Percentiles rank a stretch among this genome's conserved stretches.
These are phyloP conservation scores for Euwallacea fornicatus DNA, from an alignment of 1,140 invertebrate genomes.

Conservation along the genomic window DNA sequence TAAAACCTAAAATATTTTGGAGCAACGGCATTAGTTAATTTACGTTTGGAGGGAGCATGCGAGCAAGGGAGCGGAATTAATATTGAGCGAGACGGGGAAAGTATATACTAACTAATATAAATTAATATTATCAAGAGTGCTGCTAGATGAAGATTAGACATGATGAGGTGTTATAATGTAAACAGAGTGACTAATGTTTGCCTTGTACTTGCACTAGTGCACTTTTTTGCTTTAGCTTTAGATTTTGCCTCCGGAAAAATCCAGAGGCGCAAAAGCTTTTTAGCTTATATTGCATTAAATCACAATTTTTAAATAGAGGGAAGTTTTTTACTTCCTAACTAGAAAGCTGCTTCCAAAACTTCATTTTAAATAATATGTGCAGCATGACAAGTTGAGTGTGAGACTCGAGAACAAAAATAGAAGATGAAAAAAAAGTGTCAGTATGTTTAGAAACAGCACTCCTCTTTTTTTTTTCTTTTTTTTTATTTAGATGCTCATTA, in stretches of 20 bases:
- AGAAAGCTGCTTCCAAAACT: too few relatives aligned
- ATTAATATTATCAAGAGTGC: slow-evolving; percentile 19
- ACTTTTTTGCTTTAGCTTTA: too few relatives aligned
- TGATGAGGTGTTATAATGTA: slow-evolving; percentile 6
- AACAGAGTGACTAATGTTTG: neutral
- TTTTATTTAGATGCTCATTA: slow-evolving; percentile 42
- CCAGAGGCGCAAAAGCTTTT: too few relatives aligned
- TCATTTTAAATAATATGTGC: too few relatives aligned
- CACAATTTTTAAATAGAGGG: too few relatives aligned
- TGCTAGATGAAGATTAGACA: slow-evolving; percentile 3
- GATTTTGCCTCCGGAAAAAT: too few relatives aligned
- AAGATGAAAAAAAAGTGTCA: neutral
- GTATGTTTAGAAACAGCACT: neutral
- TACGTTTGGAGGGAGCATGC: slow-evolving; percentile 8
- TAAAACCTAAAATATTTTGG: slow-evolving; percentile 15
- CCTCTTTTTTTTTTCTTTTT: slow-evolving; percentile 16
- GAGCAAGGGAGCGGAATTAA: slow-evolving; percentile 9
- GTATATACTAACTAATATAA: slow-evolving; percentile 12
- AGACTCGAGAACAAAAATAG: neutral
- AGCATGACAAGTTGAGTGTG: too few relatives aligned
- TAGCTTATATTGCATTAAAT: too few relatives aligned
- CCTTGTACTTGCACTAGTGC: too few relatives aligned
- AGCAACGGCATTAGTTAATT: slow-evolving; percentile 21
- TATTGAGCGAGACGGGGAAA: slow-evolving; percentile 18
- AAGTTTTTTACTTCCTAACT: neutral